Percentiles rank a stretch among this genome's conserved stretches.
These are phyloP conservation scores for Euura saliciscinereae DNA, from an alignment of 1,140 invertebrate genomes.

Conservation along the genomic window DNA sequence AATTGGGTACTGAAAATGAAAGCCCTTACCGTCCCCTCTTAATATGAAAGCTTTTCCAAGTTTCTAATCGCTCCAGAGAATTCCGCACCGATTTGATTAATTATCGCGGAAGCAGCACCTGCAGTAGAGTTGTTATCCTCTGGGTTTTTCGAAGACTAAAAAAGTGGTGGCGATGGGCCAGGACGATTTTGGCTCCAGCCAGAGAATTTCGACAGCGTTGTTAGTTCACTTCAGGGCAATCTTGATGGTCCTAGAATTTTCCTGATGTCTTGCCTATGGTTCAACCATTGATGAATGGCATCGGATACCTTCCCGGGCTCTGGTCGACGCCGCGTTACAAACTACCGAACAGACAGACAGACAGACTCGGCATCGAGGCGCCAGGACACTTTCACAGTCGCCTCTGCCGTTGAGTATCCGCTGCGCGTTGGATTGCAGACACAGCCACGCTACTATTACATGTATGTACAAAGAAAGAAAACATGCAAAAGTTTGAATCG, in stretches of 20 bases:
- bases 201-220: background rate
- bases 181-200: background rate
- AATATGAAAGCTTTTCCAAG: too few relatives aligned
- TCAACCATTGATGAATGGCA: constrained; percentile 24
- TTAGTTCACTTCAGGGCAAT: constrained; percentile 12
- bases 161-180: too few relatives aligned
- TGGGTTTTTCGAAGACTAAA: too few relatives aligned
- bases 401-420: background rate
- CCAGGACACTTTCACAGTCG: constrained; percentile 9
- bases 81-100: too few relatives aligned
- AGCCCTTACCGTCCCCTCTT: too few relatives aligned
- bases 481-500: too few relatives aligned
- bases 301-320: constrained; percentile 9
- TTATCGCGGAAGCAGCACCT: too few relatives aligned
- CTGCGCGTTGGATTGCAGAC: background rate
- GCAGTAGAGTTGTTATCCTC: too few relatives aligned
- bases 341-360: background rate
- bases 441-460: background rate
- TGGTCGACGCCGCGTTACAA: constrained; percentile 5
- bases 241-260: constrained; percentile 21
- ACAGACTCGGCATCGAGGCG: background rate
- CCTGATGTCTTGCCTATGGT: constrained; percentile 10
- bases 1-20: too few relatives aligned
- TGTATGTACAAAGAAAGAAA: background rate
- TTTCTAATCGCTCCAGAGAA: too few relatives aligned